Base-by-base conservation (phyloP, 1,140 invertebrate genomes). In the Nephila pilipes region DNA sequence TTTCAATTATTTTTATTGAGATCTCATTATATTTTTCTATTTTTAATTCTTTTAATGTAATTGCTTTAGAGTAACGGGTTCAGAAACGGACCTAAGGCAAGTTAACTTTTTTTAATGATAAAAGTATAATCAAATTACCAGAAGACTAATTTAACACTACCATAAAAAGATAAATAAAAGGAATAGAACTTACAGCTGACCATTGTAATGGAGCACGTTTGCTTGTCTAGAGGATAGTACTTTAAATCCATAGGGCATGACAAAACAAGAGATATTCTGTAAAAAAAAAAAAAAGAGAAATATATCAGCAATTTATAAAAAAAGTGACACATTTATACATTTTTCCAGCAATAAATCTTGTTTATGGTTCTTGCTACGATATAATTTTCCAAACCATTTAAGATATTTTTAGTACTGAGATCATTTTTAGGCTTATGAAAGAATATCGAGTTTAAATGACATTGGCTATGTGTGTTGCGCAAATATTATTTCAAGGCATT, bases 181-280 rank as follows among this genome's bases (percentile, higher is more conserved):
- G 3, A 65, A 22, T 1, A 2, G 16, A 65, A 95, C 96, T 95
- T 95, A 96, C 96, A 96, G 93, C 96, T 96, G 32, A 95, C 96
- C 95, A 96, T 95, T 90, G 95, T 94, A 32, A 96, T 95, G 22
- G 94, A 93, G 94, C 96, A 96, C 2, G 94, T 95, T 94, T 96
- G 96, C 65, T 94, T 94, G 94, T 96, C 96, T 25, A 96, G 94
- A 22, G 96, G 96, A 94, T 95, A 96, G 60, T 95, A 95, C 90
- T 95, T 95, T 75, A 96, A 94, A 85, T 95, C 95, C 96, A 96
- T 96, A 22, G 95, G 96, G 94, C 96, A 96, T 1, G 95, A 95
- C 22, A 96, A 94, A 18, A 95, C 95, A 85, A 96, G 93, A 14
- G 96, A 95, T 29, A 96, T 94, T 90, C 96, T 96, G 87, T 14